A percentile compares a stretch with the other conserved stretches of the same genome.
Conservation (phyloP, 1,140 invertebrate genomes). For the Thaumetopoea pityocampa region DNA sequence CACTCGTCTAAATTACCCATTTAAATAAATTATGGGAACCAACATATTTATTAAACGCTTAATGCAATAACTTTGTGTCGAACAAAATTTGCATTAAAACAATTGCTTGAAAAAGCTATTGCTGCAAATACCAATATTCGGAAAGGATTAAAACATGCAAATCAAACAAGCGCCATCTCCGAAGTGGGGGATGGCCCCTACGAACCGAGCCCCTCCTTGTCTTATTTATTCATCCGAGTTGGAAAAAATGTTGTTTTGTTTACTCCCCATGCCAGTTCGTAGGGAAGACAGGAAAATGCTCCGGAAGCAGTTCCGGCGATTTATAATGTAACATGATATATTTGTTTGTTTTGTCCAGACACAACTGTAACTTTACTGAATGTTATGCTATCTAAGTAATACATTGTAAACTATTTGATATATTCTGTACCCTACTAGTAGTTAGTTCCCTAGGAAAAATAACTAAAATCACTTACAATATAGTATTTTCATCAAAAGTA, state of each 20-base stretch:
- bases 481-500: no score
- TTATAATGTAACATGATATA: constrained; percentile 52
- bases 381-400: no score
- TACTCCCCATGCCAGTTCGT: constrained; percentile 41
- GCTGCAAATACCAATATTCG: constrained; percentile 44
- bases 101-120: constrained; percentile 31
- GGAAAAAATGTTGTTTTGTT: constrained; percentile 73
- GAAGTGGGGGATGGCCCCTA: constrained; percentile 51
- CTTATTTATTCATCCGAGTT: constrained; percentile 72
- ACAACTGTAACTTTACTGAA: no score
- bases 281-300: constrained; percentile 49
- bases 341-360: constrained; percentile 54
- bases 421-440: no score
- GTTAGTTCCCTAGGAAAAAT: no score
- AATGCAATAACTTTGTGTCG: constrained; percentile 7
- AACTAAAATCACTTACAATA: no score
- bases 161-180: constrained; percentile 61
- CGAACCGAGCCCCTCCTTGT: constrained; percentile 59
- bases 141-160: constrained; percentile 73
- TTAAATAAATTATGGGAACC: no score
- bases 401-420: no score
- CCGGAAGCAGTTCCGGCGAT: constrained; percentile 45
- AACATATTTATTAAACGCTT: constrained; percentile 4
- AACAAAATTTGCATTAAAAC: constrained; percentile 16
- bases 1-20: no score